phyloP scores from a whole-genome alignment of 1,140 invertebrate genomes.

The Caenorhabditis brenneri region DNA sequence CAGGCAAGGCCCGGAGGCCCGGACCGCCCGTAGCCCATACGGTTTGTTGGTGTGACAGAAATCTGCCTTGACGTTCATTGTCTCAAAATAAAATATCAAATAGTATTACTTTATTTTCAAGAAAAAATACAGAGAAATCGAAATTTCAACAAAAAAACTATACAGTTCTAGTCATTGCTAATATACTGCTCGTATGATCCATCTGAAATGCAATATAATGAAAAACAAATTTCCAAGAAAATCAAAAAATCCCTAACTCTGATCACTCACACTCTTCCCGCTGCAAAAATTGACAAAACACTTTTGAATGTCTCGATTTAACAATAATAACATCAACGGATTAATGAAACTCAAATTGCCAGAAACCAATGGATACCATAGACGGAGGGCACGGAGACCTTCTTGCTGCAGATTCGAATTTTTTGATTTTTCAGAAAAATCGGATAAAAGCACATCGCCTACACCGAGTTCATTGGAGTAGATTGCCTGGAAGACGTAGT shows the following conservation, averaged over 20 bases:
- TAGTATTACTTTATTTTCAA: too few relatives aligned
- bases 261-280: not conserved
- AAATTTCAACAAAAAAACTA: not conserved
- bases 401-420: not conserved
- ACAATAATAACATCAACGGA: not conserved
- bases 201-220: too few relatives aligned
- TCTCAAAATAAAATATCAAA: too few relatives aligned
- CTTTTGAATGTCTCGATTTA: conserved; percentile 10
- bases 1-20: too few relatives aligned
- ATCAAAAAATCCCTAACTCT: not conserved
- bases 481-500: not conserved
- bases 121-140: too few relatives aligned
- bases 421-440: not conserved
- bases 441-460: not conserved
- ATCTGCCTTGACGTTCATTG: too few relatives aligned
- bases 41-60: too few relatives aligned
- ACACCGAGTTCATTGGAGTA: not conserved
- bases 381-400: not conserved
- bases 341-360: conserved; percentile 9
- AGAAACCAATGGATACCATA: conserved; percentile 13
- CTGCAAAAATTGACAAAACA: not conserved
- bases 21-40: too few relatives aligned
- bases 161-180: not conserved
- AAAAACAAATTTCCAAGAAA: not conserved
- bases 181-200: not conserved